A percentile compares a stretch with the other conserved stretches of the same genome.
phyloP scores from a whole-genome alignment of 37 sponge, comb jelly and placozoan genomes.

The Halichondria panicea region DNA sequence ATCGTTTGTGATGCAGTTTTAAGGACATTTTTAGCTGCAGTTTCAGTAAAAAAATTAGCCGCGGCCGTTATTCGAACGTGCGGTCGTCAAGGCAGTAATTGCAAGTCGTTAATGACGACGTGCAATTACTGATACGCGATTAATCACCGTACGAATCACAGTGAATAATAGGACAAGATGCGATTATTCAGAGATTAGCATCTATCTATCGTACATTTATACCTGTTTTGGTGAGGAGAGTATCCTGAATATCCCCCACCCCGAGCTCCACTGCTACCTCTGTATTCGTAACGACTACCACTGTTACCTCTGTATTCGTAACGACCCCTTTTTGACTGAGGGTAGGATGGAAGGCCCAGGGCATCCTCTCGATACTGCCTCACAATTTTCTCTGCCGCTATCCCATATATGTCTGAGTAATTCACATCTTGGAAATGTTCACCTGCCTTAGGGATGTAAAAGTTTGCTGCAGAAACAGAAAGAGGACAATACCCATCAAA shows the following conservation, averaged over 20 bases:
- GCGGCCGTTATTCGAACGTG: too few relatives aligned
- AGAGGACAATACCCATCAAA: too few relatives aligned
- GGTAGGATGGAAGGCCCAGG: slow-evolving; percentile 41
- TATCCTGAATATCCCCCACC: not conserved
- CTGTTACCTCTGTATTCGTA: slow-evolving; percentile 35
- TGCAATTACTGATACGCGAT: too few relatives aligned
- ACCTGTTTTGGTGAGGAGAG: slow-evolving; percentile 14
- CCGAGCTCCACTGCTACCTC: slow-evolving; percentile 1
- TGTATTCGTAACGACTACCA: not conserved
- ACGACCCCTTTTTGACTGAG: slow-evolving; percentile 32
- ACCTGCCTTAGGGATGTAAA: slow-evolving; percentile 50
- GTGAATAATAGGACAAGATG: too few relatives aligned
- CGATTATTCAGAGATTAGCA: too few relatives aligned
- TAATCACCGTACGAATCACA: too few relatives aligned
- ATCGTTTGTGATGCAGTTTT: too few relatives aligned
- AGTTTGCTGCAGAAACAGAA: slow-evolving; percentile 73
- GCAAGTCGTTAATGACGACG: too few relatives aligned
- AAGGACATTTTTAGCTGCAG: too few relatives aligned
- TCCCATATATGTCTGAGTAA: slow-evolving; percentile 58
- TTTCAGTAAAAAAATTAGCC: too few relatives aligned
- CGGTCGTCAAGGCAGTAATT: too few relatives aligned
- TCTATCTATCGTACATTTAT: not conserved
- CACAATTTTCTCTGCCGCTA: slow-evolving; percentile 67
- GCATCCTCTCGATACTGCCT: slow-evolving; percentile 64
- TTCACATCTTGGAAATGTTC: slow-evolving; percentile 66